Conservation (phyloP, 2,888 invertebrate genomes). For the Drosophila greeni region DNA sequence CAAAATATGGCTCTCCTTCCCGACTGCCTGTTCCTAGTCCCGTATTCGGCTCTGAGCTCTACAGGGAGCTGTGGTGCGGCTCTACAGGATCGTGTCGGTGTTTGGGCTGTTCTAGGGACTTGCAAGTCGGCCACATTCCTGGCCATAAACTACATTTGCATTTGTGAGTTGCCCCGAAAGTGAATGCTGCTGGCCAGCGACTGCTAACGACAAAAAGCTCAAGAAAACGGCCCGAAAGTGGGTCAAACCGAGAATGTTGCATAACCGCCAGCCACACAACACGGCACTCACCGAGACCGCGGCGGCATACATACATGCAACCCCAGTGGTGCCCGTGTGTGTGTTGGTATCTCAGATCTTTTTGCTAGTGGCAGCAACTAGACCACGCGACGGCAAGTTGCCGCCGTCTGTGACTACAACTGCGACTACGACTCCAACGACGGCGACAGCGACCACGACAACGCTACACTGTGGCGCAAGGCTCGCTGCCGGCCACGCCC, state of each 20-base stretch:
- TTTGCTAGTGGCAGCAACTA: conserved; percentile 64
- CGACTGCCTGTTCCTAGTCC: background rate
- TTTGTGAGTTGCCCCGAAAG: conserved; percentile 38
- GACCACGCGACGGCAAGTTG: conserved; percentile 61
- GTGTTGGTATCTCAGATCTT: conserved; percentile 61
- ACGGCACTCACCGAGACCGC: conserved; percentile 56
- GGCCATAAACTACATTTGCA: conserved; percentile 31
- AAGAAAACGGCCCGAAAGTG: conserved; percentile 57
- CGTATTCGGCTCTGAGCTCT: background rate
- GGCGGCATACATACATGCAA: conserved; percentile 31
- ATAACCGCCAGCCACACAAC: conserved; percentile 46
- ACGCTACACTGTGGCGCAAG: conserved; percentile 59
- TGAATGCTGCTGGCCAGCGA: conserved; percentile 62
- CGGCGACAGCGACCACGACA: conserved; percentile 41
- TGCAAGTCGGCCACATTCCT: conserved; percentile 15
- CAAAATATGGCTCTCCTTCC: conserved; percentile 20
- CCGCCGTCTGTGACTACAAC: conserved; percentile 15
- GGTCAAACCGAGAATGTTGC: conserved; percentile 74
- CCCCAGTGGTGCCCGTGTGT: conserved; percentile 39
- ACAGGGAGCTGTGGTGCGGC: background rate
- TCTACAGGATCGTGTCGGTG: background rate
- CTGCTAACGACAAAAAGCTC: conserved; percentile 52
- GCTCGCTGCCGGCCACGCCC: conserved; percentile 61
- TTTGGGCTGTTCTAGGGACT: conserved; percentile 22
- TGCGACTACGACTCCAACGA: conserved; percentile 11